Base-by-base conservation (phyloP, 2,888 invertebrate species). In the Zygaena filipendulae region DNA sequence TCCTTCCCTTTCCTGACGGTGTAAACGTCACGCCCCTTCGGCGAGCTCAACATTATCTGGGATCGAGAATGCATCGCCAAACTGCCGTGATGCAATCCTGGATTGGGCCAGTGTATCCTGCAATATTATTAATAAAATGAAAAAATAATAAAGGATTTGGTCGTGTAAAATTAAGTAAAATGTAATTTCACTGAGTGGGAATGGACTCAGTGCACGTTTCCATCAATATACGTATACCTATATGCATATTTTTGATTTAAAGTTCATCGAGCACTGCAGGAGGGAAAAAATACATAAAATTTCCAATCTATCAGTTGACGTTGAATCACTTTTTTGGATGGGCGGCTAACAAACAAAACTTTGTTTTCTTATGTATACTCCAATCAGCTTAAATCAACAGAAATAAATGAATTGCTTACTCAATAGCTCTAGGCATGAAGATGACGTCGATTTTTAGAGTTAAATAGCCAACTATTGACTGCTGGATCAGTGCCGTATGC, bases 401-500 rank as follows among this genome's bases (percentile, higher is more conserved):
- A 5, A 4, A 25, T 3, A 9, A 28, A 25, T 7, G 16, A 16
- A 16, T 6, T 16, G 59, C 71, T 67, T 21, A 75, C 75, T 63
- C 59, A 2, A 72, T 44, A 16, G 56, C 52, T 11, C 55, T 57
- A 0, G 53, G 46, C 0, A 59, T 53, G 7, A 67, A 42, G 0
- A 61, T 59, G 0, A 77, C 53, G 13, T 77, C 74, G 35, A 79
- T 70, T 41, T 84, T 86, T 40, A 86, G 74, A 0, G 87, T 87
- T 3, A 87, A 47, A 41, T 87, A 87, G 1, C 84, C 83, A 1
- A 88, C 84, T 32, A 88, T 57, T 1, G 88, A 87, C 45, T 87
- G 85, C 34, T 86, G 85, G n/a, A 87, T 81, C 11, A 86, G 81
- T 1, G 85, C 86, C 5, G 83, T 82, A 43, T 88, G 87, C 48